These are phyloP conservation scores for Ranitomeya variabilis DNA, from an alignment of 2,113 vertebrate species.

Conservation along the genomic window DNA sequence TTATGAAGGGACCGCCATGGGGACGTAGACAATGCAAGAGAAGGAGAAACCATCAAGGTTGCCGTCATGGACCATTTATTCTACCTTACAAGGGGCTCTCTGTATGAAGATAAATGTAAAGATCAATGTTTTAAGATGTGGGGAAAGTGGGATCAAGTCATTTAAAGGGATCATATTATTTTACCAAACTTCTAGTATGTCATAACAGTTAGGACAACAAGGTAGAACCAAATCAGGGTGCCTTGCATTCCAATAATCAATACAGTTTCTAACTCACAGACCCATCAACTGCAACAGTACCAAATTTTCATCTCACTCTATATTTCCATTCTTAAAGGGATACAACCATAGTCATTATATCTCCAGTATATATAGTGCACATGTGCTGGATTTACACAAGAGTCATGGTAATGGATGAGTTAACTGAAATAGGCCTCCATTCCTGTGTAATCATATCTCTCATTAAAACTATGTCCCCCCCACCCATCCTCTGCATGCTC, in stretches of 20 bases:
- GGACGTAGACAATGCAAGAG: constrained; percentile 24
- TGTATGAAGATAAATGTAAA: background rate
- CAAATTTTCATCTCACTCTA: background rate
- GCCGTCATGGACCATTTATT: background rate
- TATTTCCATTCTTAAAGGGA: background rate
- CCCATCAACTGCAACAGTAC: background rate
- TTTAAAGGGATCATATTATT: background rate
- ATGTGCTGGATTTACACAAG: background rate
- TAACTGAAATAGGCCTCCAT: constrained; percentile 65
- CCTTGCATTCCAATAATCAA: background rate
- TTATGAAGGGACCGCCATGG: constrained; percentile 18
- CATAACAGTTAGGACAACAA: background rate
- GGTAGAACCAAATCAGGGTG: background rate
- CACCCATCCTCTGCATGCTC: constrained; percentile 22
- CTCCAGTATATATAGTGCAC: background rate
- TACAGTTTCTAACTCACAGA: background rate
- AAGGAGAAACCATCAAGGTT: background rate
- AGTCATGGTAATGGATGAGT: constrained; percentile 18
- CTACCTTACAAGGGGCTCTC: background rate
- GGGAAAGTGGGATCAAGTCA: background rate
- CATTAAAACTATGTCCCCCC: constrained; percentile 57
- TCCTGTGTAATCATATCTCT: constrained; percentile 67
- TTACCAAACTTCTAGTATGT: background rate
- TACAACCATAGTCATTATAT: background rate
- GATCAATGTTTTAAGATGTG: background rate